Conservation (phyloP, 35 echinoderm and acorn worm genomes). For the Ophiothrix spiculata region DNA sequence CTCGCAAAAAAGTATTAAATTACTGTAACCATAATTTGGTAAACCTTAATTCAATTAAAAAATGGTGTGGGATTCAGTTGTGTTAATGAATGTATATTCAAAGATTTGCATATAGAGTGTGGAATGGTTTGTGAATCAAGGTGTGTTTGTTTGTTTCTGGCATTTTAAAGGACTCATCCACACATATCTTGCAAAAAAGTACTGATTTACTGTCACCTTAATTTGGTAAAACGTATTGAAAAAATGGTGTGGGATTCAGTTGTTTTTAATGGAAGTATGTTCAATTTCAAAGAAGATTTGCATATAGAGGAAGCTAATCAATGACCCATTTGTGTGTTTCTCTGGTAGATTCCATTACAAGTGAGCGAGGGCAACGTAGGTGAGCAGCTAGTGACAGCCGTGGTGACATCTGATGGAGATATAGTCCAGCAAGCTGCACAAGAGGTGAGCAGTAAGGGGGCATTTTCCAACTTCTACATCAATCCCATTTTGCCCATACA, state of each 20-base stretch:
- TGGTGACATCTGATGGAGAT: slow-evolving; percentile 12
- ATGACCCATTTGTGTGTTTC: neutral
- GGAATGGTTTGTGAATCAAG: too few species aligned
- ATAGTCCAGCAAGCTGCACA: slow-evolving; percentile 61
- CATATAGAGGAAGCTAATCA: neutral
- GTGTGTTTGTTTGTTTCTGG: too few species aligned
- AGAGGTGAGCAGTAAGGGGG: slow-evolving; percentile 34
- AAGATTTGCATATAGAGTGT: too few species aligned
- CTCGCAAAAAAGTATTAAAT: too few species aligned
- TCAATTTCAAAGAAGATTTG: neutral
- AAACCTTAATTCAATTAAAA: too few species aligned
- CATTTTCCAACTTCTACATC: neutral
- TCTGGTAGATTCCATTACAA: slow-evolving; percentile 13
- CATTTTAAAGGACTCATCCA: too few species aligned
- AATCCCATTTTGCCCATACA: neutral
- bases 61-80: too few species aligned
- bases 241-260: neutral
- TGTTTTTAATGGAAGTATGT: neutral
- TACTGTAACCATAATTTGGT: too few species aligned
- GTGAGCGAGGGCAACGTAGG: neutral
- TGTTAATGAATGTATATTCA: too few species aligned
- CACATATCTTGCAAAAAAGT: too few species aligned
- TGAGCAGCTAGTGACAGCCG: neutral
- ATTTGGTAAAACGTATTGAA: neutral
- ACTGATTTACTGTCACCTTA: too few species aligned